Evolutionary conservation across 1,140 invertebrate genomes (phyloP), one percentile per base, ranked within the genome.

Genomic region (Bombus confusus): DNA sequence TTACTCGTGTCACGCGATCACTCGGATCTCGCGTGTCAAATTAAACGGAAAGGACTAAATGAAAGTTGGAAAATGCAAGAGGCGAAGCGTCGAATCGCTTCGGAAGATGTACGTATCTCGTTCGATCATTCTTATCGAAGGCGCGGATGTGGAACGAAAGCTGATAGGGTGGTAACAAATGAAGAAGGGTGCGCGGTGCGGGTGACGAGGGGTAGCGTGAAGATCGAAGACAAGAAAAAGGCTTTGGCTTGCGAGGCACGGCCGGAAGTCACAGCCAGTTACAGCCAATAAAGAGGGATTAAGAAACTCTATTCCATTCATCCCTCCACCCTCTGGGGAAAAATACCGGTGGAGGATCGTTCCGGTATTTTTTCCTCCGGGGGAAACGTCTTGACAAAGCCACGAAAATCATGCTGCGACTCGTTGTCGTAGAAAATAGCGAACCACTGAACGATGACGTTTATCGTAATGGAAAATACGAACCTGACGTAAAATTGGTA

Each of bases 241-340:
- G 80, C 86, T 89, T 93, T 90, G 78, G 86, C 69, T 92, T 92
- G 87, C 90, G 52, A 85, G 74, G 83, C 89, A 92, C 91, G 86
- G 81, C 76, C 80, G 72, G 59, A 68, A 93, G 91, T 92, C 91
- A 91, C 87, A 91, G 83, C 76, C 84, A 91, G 91, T 93, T 92
- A 92, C 91, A 91, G 90, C 85, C 91, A 92, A 93, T 93, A 93
- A 93, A 93, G 92, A 91, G 90, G 88, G 91, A 92, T 93, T 93
- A 93, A 91, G 92, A 92, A 92, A 91, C 91, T 92, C 86, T 87
- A 92, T 91, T 90, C 87, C 81, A 34, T 41, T 73, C 86, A 47
- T 52, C 31, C 72, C 66, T 71, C 28, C n/a, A 8, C 0, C 15
- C 64, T n/a, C 43, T 22, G 62, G 62, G 62, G 52, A 79, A 77